phyloP scores from a whole-genome alignment of 2,888 invertebrate genomes.

The Busseola fusca region DNA sequence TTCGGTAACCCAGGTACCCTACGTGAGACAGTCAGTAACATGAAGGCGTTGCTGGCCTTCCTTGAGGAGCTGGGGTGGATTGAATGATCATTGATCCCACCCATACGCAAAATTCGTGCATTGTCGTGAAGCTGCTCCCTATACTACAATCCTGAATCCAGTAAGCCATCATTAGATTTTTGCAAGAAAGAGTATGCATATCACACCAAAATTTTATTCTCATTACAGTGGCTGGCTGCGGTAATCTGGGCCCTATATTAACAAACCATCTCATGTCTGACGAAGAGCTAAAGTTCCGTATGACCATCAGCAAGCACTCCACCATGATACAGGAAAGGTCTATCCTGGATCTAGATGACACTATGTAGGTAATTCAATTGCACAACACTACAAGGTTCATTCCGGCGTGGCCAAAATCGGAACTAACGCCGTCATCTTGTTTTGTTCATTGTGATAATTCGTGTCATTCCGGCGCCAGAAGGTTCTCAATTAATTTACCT shows the following conservation, averaged over 20 bases:
- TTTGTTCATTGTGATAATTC: background rate
- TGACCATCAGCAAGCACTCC: slow-evolving; percentile 76
- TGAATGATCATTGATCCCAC: too few species aligned
- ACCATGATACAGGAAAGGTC: slow-evolving; percentile 77
- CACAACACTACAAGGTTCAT: background rate
- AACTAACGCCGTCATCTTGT: background rate
- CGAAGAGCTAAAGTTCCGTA: slow-evolving; percentile 79
- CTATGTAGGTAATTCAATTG: slow-evolving; percentile 31
- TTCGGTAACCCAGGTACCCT: too few species aligned
- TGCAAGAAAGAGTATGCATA: too few species aligned
- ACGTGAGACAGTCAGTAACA: too few species aligned
- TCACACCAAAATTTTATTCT: slow-evolving; percentile 7
- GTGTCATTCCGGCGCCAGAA: background rate
- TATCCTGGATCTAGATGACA: slow-evolving; percentile 69
- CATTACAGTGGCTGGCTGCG: slow-evolving; percentile 84
- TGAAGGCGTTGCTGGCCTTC: too few species aligned
- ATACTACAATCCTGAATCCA: too few species aligned
- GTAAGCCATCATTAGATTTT: too few species aligned
- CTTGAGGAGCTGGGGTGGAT: too few species aligned
- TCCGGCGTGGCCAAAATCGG: background rate
- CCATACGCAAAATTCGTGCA: too few species aligned
- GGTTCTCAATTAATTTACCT: background rate
- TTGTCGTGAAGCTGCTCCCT: too few species aligned
- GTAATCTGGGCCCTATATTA: slow-evolving; percentile 77
- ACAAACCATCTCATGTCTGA: slow-evolving; percentile 76